These are phyloP conservation scores for Pycnomerus fuliginosus DNA, from an alignment of 2,888 invertebrate genomes.

Conservation along the genomic window DNA sequence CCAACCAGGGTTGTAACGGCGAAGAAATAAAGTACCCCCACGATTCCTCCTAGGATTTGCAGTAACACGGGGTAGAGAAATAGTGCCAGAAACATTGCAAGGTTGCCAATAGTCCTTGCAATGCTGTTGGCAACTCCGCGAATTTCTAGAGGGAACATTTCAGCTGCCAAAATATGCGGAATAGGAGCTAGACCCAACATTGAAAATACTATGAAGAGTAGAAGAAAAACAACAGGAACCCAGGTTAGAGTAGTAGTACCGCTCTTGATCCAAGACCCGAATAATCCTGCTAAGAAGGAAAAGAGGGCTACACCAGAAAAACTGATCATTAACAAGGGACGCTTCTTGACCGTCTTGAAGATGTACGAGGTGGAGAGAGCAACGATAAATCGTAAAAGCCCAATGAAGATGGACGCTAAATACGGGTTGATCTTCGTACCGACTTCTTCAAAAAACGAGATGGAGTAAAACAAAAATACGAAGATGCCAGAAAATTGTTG, in stretches of 20 bases:
- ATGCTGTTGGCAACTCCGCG: constrained; percentile 59
- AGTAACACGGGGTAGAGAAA: constrained; percentile 51
- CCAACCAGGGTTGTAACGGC: constrained; percentile 39
- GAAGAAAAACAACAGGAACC: constrained; percentile 55
- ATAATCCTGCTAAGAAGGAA: constrained; percentile 57
- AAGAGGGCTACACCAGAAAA: constrained; percentile 56
- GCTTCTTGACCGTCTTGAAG: constrained; percentile 53
- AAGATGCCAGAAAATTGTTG: constrained; percentile 62
- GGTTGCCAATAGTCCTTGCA: constrained; percentile 56
- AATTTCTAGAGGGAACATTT: constrained; percentile 59
- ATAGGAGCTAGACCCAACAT: constrained; percentile 60
- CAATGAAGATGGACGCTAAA: constrained; percentile 56
- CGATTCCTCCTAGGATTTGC: constrained; percentile 47
- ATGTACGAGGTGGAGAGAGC: constrained; percentile 58
- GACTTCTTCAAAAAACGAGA: constrained; percentile 57
- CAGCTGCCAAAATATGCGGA: constrained; percentile 63
- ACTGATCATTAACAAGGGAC: constrained; percentile 55
- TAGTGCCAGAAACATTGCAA: constrained; percentile 58
- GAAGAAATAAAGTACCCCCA: constrained; percentile 53
- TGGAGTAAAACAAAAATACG: constrained; percentile 59
- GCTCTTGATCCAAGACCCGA: constrained; percentile 51
- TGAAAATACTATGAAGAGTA: constrained; percentile 58
- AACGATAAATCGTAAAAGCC: constrained; percentile 56
- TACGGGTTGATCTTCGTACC: constrained; percentile 55
- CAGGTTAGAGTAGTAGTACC: constrained; percentile 39